Percentiles rank a stretch among this genome's conserved stretches.
phyloP scores from a whole-genome alignment of 1,140 invertebrate species.

The Drosophila nannoptera region DNA sequence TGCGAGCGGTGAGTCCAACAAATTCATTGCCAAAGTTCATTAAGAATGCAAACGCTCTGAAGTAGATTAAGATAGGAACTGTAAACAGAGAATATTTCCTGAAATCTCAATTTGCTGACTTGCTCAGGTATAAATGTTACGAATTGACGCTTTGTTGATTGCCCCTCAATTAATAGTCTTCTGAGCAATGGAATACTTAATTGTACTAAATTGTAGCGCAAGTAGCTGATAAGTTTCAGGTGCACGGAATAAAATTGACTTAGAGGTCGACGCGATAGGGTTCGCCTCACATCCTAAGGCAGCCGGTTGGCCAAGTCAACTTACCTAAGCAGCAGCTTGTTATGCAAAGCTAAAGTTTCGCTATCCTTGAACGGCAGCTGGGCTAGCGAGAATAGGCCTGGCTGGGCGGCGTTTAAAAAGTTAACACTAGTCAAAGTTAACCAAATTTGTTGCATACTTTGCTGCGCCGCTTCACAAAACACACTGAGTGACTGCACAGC shows the following conservation, averaged over 20 bases:
- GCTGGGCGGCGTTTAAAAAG: constrained; percentile 63
- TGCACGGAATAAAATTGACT: constrained; percentile 21
- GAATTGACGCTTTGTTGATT: no score
- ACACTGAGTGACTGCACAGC: constrained; percentile 47
- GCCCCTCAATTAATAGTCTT: no score
- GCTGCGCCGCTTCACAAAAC: constrained; percentile 69
- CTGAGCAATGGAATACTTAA: constrained; percentile 12
- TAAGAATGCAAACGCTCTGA: constrained; percentile 12
- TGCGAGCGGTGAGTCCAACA: constrained; percentile 39
- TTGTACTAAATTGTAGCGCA: constrained; percentile 14
- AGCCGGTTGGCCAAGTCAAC: no score
- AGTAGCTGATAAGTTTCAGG: constrained; percentile 14
- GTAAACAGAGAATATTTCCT: no score
- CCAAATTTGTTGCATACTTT: constrained; percentile 75
- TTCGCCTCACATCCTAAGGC: neutral
- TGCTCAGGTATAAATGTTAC: no score
- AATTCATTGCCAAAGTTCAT: constrained; percentile 51
- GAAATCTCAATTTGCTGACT: no score
- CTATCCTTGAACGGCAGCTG: constrained; percentile 16
- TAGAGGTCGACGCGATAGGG: neutral
- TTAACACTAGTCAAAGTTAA: constrained; percentile 74
- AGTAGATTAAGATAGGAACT: neutral
- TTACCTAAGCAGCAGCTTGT: constrained; percentile 57
- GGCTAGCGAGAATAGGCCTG: neutral
- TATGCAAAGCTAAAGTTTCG: constrained; percentile 62